Base-by-base conservation (phyloP, 2,888 invertebrate genomes). In the Tenthredo mesomela region DNA sequence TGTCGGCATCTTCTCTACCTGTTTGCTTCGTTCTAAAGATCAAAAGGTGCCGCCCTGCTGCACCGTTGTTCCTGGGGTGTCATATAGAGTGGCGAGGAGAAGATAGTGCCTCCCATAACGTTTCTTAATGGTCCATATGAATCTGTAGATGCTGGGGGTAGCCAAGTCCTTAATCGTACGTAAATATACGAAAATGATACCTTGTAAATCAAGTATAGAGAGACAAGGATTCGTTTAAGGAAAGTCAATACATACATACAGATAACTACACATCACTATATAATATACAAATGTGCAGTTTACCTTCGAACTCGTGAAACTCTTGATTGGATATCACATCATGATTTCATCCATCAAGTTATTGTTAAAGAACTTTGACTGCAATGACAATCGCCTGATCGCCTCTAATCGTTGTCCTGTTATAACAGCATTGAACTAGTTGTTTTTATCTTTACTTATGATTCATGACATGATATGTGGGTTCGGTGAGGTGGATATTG, bases 31-130 rank as follows among this genome's bases (percentile, higher is more conserved):
- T 89, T 88, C 86, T 85, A 86, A 88, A 91, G 90, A 91, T 91
- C 90, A 91, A 91, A 91, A 89, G 87, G 84, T 50, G 88, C 91
- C 91, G 91, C 88, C n/a, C 47, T 80, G 88, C 89, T 88, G 89
- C 89, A 88, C 89, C 88, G 86, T 89, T 89, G 89, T 91, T 89
- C 90, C 89, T 90, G 91, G 92, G 92, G 92, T 91, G 92, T 92
- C 92, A 91, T 90, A 90, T 89, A 88, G 90, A 90, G 89, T 86
- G 85, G 80, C 73, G 50, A 70, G 50, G 61, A 84, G 65, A 84
- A 84, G 82, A 84, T 82, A 86, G 75, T 65, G 71, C 73, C 80
- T 82, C 82, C 67, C 70, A 82, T 82, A 82, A 67, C 67, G 67
- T 82, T 65, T 37, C 67, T 29, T 82, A 82, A 82, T 82, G 82